Conservation (phyloP, 2,113 vertebrate genomes). For the Pelecanus crispus region DNA sequence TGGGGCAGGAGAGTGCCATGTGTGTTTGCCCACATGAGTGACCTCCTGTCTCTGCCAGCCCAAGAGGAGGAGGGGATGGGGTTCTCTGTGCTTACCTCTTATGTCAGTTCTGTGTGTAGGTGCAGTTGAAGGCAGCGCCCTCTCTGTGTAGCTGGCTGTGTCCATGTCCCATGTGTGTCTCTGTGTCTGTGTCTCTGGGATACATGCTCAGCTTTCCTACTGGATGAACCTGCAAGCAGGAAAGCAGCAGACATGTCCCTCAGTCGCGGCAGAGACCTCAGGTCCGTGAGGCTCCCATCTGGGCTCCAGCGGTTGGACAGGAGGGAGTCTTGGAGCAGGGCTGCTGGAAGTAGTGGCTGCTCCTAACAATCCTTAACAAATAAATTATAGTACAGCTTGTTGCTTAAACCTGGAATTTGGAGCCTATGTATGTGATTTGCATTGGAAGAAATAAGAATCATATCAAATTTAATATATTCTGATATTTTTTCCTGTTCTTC, state of each 20-base stretch:
- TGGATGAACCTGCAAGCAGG: rapidly evolving
- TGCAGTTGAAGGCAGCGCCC: not conserved
- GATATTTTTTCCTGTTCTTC: not conserved
- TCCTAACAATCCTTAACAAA: not conserved
- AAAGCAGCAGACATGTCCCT: not conserved
- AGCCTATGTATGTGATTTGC: not conserved
- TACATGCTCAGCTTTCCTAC: not conserved
- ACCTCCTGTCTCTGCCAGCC: not conserved
- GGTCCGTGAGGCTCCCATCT: rapidly evolving
- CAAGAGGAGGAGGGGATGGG: not conserved
- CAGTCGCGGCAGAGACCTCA: not conserved
- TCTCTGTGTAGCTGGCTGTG: not conserved
- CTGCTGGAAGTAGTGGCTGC: not conserved
- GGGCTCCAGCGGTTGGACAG: not conserved
- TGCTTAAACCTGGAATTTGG: not conserved
- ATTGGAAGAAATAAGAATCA: not conserved
- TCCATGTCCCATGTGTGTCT: not conserved
- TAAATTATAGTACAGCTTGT: not conserved
- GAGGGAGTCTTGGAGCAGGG: not conserved
- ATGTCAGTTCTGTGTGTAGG: not conserved
- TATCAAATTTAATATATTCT: not conserved
- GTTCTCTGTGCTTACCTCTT: not conserved
- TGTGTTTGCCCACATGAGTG: not conserved
- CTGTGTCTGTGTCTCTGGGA: not conserved
- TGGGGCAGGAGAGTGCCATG: rapidly evolving